These are phyloP conservation scores for Notodonta ziczac DNA, from an alignment of 2,888 invertebrate species.

Conservation along the genomic window DNA sequence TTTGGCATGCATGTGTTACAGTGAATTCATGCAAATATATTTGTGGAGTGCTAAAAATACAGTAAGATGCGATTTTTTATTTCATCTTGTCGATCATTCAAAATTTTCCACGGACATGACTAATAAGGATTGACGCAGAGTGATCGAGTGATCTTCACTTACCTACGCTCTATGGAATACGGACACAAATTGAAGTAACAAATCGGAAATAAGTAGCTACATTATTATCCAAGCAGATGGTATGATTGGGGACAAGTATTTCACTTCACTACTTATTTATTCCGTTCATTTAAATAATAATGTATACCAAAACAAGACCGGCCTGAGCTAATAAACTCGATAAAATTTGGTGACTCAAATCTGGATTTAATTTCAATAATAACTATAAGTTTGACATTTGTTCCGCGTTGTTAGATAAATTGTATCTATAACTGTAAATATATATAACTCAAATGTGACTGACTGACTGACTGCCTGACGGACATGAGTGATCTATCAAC, in stretches of 20 bases:
- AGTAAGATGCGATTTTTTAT: conserved; percentile 13
- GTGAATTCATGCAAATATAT: conserved; percentile 13
- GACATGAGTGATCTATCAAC: no score
- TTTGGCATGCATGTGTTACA: conserved; percentile 29
- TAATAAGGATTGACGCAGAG: conserved; percentile 19
- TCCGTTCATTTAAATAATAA: no score
- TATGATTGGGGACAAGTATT: no score
- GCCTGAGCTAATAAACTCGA: no score
- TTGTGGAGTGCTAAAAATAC: conserved; percentile 18
- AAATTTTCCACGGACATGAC: conserved; percentile 12
- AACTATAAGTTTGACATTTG: not conserved
- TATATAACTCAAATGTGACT: no score
- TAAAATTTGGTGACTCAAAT: not conserved
- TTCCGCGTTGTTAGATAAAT: not conserved
- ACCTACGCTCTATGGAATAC: conserved; percentile 5
- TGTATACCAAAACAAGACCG: no score
- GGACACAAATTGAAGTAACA: not conserved
- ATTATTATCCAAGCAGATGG: no score
- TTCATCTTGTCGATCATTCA: conserved; percentile 20
- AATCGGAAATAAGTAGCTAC: not conserved
- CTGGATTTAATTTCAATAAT: not conserved
- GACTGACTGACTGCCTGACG: no score
- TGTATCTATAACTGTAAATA: no score
- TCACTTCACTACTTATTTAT: no score
- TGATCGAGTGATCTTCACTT: conserved; percentile 8